phyloP scores from a whole-genome alignment of 2,888 invertebrate genomes.

The Andrena bucephala region DNA sequence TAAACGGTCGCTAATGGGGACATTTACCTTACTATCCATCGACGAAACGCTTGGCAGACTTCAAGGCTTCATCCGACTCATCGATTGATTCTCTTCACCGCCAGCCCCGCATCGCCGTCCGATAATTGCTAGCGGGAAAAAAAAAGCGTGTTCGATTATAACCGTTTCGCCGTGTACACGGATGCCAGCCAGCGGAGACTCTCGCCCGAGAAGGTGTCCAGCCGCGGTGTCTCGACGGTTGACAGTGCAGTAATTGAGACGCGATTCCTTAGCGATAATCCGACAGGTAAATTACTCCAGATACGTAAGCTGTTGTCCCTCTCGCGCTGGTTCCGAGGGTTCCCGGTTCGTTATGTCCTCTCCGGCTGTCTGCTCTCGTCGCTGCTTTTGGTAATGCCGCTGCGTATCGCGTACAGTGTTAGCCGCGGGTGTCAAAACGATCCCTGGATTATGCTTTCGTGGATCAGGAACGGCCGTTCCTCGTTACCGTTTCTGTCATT shows the following conservation, averaged over 20 bases:
- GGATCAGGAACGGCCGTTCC: slow-evolving; percentile 42
- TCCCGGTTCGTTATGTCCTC: slow-evolving; percentile 55
- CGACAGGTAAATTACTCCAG: slow-evolving; percentile 76
- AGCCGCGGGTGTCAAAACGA: slow-evolving; percentile 48
- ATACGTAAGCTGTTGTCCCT: slow-evolving; percentile 55
- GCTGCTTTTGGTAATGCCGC: slow-evolving; percentile 54
- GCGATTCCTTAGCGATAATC: slow-evolving; percentile 76
- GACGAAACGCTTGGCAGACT: not conserved
- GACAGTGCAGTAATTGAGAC: slow-evolving; percentile 77
- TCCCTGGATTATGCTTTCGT: slow-evolving; percentile 56
- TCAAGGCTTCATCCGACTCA: not conserved
- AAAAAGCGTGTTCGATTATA: slow-evolving; percentile 33
- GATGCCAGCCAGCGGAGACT: slow-evolving; percentile 10
- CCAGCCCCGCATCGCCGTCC: not conserved
- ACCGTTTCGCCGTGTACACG: slow-evolving; percentile 34
- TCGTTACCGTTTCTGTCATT: slow-evolving; percentile 63
- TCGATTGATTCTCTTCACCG: slow-evolving; percentile 28
- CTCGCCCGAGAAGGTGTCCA: slow-evolving; percentile 38
- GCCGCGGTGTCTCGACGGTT: slow-evolving; percentile 53
- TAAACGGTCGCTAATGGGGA: no score
- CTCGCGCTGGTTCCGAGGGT: slow-evolving; percentile 17
- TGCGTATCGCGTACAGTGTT: slow-evolving; percentile 26
- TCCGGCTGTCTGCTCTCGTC: slow-evolving; percentile 1
- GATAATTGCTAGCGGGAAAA: slow-evolving; percentile 13
- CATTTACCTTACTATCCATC: not conserved